Conservation (phyloP, 1,140 invertebrate genomes). For the Brachionus paranguensis region DNA sequence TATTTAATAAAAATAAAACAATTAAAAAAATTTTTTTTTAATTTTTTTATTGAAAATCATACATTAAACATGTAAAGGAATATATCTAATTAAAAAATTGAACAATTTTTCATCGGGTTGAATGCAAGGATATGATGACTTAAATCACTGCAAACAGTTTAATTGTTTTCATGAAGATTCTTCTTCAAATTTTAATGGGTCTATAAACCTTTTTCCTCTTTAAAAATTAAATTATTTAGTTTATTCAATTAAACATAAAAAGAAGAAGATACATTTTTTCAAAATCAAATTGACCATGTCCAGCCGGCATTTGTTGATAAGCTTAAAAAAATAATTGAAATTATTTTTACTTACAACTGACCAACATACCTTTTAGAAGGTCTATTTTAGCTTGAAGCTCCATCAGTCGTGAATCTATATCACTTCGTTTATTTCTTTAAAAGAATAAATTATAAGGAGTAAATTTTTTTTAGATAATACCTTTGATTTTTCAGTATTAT, state of each 20-base stretch:
- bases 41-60: background rate
- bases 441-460: background rate
- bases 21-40: background rate
- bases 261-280: background rate
- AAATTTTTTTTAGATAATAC: background rate
- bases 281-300: constrained; percentile 33
- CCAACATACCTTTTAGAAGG: background rate
- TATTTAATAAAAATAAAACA: background rate
- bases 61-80: background rate
- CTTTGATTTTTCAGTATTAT: background rate
- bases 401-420: constrained; percentile 14
- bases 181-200: background rate
- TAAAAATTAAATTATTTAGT: background rate
- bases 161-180: background rate
- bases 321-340: background rate
- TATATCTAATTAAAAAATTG: background rate
- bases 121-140: background rate
- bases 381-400: constrained; percentile 24
- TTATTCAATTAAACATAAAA: background rate
- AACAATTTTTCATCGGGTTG: background rate
- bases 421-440: constrained; percentile 22
- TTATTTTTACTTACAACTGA: background rate
- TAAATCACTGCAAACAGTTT: background rate
- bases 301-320: constrained; percentile 33
- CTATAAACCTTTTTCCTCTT: background rate